Evolutionary conservation across 2,113 vertebrate species (phyloP).

Genomic region (Ramphastos sulfuratus): DNA sequence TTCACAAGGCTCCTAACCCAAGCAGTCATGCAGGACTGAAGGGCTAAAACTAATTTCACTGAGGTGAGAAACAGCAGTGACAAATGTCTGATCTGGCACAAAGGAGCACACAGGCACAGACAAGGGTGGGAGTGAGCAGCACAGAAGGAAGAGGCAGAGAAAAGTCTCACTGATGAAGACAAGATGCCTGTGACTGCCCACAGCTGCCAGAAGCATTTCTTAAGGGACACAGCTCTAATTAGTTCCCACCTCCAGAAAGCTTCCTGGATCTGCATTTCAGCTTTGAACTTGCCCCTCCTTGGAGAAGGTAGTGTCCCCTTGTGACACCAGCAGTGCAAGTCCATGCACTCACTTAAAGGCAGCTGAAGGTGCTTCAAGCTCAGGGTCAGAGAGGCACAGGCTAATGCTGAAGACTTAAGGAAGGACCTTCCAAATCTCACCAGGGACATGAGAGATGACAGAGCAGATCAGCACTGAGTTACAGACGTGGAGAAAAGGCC

Average conservation of each 20-base stretch:
- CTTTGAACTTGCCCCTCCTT: neutral
- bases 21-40: neutral
- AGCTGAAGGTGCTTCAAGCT: neutral
- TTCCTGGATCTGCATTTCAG: neutral
- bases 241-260: neutral
- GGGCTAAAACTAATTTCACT: neutral
- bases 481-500: neutral
- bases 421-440: neutral
- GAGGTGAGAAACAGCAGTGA: neutral
- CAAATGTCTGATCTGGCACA: neutral
- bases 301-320: neutral
- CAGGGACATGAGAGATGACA: neutral
- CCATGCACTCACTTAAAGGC: rapidly evolving
- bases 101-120: neutral
- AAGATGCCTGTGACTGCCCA: neutral
- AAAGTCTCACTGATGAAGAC: too few species aligned
- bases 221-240: neutral
- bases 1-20: neutral
- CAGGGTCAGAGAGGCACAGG: neutral
- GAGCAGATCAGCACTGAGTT: neutral
- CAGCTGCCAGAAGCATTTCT: neutral
- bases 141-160: neutral
- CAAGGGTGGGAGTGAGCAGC: neutral
- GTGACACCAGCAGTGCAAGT: neutral
- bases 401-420: neutral